Conservation (phyloP, 2,888 invertebrate species). For the Eristalis pertinax region DNA sequence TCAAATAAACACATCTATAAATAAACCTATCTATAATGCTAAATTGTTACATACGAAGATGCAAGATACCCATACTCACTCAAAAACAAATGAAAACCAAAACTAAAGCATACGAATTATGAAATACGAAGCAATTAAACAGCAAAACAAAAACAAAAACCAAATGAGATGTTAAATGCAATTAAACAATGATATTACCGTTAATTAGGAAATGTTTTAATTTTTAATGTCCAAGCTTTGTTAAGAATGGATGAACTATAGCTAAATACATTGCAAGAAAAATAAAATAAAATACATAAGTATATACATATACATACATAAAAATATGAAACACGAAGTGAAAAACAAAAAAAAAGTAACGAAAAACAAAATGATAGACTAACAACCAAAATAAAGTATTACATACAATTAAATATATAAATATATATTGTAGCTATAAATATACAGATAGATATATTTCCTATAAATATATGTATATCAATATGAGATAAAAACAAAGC, state of each 20-base stretch:
- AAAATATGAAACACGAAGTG: constrained; percentile 38
- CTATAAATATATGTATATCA: constrained; percentile 52
- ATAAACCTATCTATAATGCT: constrained; percentile 46
- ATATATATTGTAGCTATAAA: constrained; percentile 61
- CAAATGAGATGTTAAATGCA: constrained; percentile 53
- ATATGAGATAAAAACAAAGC: neutral
- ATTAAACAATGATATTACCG: constrained; percentile 69
- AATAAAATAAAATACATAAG: neutral
- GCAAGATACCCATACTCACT: constrained; percentile 34
- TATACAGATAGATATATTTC: constrained; percentile 56
- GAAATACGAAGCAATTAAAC: constrained; percentile 14
- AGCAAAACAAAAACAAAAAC: constrained; percentile 9
- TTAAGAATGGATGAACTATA: constrained; percentile 52
- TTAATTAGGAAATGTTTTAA: constrained; percentile 63
- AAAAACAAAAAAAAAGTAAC: constrained; percentile 30
- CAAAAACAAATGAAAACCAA: constrained; percentile 28
- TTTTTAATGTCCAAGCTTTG: constrained; percentile 66
- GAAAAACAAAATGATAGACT: constrained; percentile 67
- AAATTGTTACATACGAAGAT: constrained; percentile 41
- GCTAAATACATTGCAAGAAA: constrained; percentile 26
- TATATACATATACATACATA: constrained; percentile 42
- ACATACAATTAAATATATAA: constrained; percentile 58
- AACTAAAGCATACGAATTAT: constrained; percentile 21
- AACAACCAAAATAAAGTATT: constrained; percentile 71
- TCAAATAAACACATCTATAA: constrained; percentile 38